Base-by-base conservation (phyloP, 2,113 vertebrate species). In the Terrapene triunguis region DNA sequence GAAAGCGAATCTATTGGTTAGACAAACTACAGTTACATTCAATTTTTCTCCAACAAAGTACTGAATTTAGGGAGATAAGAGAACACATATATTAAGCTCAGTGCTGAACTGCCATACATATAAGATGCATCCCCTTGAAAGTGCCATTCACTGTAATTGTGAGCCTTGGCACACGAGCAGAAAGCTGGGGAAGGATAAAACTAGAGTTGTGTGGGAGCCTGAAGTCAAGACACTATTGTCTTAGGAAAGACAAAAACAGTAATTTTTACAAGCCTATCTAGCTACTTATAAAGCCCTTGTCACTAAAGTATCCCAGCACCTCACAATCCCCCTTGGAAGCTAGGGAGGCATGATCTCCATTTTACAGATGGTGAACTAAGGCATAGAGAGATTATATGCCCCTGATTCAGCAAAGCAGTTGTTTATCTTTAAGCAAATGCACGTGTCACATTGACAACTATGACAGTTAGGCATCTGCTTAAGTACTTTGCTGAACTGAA, bases 11-110 rank as follows among this genome's bases (percentile, higher is more conserved):
- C 85, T 92, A 95, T 9, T 96, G 97, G 96, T 95, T 96, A 96
- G 93, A 94, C 89, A 96, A 97, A 97, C 97, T 96, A 96, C 72
- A 93, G 92, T 94, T 94, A 95, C 85, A 85, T 89, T 96, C 92
- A 92, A 85, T 98, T 96, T 96, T 96, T 80, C 53, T 95, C 82
- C 87, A 53, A 55, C 22, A 32, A 87, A 51, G 51, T 47, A 53
- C 51, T 83, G 92, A 72, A 44, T 88, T 95, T 94, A 95, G 81
- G 92, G 96, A 94, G 76, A 92, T 81, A 96, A 96, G 57, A 93
- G 13, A 85, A 97, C 97, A 96, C 96, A 95, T 93, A 97, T 97
- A 91, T 95, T 97, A 97, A 97, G 96, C 96, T 93, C 53, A 90
- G 87, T 50, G 91, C 27, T 94, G 93, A 97, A 96, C 95, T 97